These are phyloP conservation scores for Patella depressa DNA, from an alignment of 2,888 invertebrate genomes.

Conservation along the genomic window DNA sequence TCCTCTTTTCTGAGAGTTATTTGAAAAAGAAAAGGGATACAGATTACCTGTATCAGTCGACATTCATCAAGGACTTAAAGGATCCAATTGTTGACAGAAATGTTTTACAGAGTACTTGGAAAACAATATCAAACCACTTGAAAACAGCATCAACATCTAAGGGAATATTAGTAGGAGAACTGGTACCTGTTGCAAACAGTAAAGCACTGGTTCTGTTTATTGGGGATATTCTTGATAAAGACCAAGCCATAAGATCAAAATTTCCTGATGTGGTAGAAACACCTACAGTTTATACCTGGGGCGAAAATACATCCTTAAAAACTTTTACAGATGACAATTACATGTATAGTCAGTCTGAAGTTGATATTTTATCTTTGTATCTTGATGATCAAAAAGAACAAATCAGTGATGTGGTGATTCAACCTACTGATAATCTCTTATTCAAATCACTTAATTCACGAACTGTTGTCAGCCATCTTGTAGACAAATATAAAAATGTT, in stretches of 20 bases:
- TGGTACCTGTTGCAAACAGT: background rate
- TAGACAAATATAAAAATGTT: background rate
- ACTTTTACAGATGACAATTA: background rate
- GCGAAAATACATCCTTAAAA: background rate
- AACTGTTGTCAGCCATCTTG: background rate
- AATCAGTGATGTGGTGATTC: background rate
- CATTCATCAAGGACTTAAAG: background rate
- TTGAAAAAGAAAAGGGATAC: background rate
- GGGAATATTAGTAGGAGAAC: background rate
- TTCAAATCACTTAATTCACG: background rate
- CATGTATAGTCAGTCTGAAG: background rate
- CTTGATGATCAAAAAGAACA: background rate
- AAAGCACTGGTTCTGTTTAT: background rate
- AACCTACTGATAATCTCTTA: background rate
- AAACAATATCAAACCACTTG: background rate
- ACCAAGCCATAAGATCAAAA: background rate
- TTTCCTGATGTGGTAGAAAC: background rate
- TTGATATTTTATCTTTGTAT: background rate
- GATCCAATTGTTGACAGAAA: background rate
- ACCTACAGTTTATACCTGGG: background rate
- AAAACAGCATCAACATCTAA: background rate
- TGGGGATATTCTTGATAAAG: background rate
- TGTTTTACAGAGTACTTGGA: conserved; percentile 2
- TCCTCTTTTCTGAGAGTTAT: conserved; percentile 2
- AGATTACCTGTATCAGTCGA: background rate